phyloP scores from a whole-genome alignment of 2,888 invertebrate species.

The Dorcus hopei region DNA sequence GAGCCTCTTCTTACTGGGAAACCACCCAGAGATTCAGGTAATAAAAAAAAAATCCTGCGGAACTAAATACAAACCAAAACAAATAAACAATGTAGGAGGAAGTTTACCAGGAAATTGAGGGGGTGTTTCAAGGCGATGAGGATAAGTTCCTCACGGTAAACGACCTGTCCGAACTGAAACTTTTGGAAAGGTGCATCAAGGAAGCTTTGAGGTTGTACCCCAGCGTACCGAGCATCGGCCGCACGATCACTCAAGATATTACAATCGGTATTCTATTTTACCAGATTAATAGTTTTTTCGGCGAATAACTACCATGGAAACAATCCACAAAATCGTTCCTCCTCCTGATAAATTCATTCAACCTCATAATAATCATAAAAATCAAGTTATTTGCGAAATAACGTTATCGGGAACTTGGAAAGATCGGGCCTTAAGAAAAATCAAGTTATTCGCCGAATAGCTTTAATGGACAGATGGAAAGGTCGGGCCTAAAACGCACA shows the following conservation, averaged over 20 bases:
- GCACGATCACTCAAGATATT: slow-evolving; percentile 56
- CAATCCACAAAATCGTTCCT: too few relatives aligned
- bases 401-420: too few relatives aligned
- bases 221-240: slow-evolving; percentile 63
- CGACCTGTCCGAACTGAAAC: slow-evolving; percentile 61
- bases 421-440: too few relatives aligned
- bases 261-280: slow-evolving; percentile 49
- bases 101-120: slow-evolving; percentile 51
- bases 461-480: too few relatives aligned
- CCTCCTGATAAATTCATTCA: too few relatives aligned
- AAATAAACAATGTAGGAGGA: slow-evolving; percentile 44
- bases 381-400: too few relatives aligned
- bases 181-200: slow-evolving; percentile 68
- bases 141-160: slow-evolving; percentile 54
- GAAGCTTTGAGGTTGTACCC: slow-evolving; percentile 65
- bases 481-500: neutral
- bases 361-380: too few relatives aligned
- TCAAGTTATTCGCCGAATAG: too few relatives aligned
- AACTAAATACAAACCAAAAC: neutral
- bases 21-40: slow-evolving; percentile 36
- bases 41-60: neutral
- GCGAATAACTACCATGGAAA: too few relatives aligned
- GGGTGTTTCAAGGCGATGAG: slow-evolving; percentile 47
- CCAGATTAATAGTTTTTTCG: neutral
- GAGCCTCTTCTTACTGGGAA: slow-evolving; percentile 35